Percentiles rank a stretch among this genome's conserved stretches.
Conservation (phyloP, 37 sponge, comb jelly and placozoan species). For the Halichondria panicea region DNA sequence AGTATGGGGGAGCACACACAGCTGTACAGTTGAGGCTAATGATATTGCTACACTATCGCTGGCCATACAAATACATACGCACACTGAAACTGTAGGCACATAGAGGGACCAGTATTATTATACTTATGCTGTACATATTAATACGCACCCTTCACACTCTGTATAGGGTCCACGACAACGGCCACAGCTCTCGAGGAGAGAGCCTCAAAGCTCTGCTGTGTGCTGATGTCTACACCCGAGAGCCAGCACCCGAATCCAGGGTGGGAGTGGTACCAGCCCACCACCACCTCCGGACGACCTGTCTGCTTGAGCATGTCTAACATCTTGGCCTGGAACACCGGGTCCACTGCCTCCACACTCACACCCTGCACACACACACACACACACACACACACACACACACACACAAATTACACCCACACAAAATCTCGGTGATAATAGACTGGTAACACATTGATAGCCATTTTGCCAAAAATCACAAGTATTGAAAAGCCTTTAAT, state of each 20-base stretch:
- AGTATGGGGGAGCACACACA: no score
- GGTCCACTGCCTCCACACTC: conserved; percentile 99
- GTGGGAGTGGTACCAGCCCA: conserved; percentile 99
- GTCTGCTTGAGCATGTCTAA: conserved; percentile 99
- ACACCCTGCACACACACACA: conserved; percentile 94
- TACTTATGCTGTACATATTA: no score
- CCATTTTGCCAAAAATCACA: no score
- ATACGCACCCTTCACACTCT: conserved; percentile 90
- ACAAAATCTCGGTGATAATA: neutral
- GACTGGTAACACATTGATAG: no score
- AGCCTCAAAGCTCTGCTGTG: conserved; percentile 99
- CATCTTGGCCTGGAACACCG: conserved; percentile 99
- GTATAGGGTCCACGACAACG: conserved; percentile 98
- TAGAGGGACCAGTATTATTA: no score
- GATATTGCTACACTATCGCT: no score
- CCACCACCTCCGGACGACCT: conserved; percentile 98
- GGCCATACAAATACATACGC: no score
- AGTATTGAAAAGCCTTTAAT: no score
- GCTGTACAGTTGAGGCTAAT: no score
- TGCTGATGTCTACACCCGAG: conserved; percentile 98
- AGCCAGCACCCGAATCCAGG: conserved; percentile 99
- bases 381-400: no score
- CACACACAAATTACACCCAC: no score
- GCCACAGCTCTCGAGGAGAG: conserved; percentile 93
- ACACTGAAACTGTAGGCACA: neutral